phyloP scores from a whole-genome alignment of 2,113 vertebrate genomes.

The Equus quagga region DNA sequence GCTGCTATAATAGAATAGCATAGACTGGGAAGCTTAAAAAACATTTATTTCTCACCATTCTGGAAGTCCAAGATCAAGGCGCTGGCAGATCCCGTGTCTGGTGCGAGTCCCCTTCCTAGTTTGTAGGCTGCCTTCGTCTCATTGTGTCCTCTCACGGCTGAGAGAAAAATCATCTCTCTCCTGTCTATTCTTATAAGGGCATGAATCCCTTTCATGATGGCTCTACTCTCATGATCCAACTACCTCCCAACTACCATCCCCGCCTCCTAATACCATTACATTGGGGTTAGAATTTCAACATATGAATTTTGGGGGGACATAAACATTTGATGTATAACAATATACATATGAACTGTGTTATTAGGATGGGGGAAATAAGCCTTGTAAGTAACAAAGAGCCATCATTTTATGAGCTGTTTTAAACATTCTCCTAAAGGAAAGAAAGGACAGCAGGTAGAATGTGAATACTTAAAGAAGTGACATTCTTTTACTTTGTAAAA shows the following conservation, averaged over 20 bases:
- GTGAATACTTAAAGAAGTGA: slow-evolving; percentile 51
- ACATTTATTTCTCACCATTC: not conserved
- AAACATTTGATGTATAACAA: not conserved
- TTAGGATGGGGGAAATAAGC: not conserved
- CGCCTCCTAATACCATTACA: not conserved
- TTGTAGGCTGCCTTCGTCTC: not conserved
- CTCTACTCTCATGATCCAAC: not conserved
- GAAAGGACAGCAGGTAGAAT: slow-evolving; percentile 62
- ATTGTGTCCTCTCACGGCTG: not conserved
- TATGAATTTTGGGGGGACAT: not conserved
- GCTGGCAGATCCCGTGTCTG: not conserved
- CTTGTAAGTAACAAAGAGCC: slow-evolving; percentile 21
- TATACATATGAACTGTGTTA: not conserved
- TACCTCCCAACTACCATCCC: too few relatives aligned
- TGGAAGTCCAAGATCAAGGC: not conserved
- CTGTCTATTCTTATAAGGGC: not conserved
- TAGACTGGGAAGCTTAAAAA: not conserved
- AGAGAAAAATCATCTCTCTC: not conserved
- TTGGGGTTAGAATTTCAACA: not conserved
- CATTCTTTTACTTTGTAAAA: slow-evolving; percentile 66
- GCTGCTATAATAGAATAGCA: not conserved
- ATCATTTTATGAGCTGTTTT: not conserved
- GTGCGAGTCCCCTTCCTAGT: not conserved
- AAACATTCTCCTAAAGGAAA: slow-evolving; percentile 16
- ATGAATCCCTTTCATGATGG: not conserved